These are phyloP conservation scores for Rhinolophus ferrumequinum DNA, from an alignment of 2,113 vertebrate genomes.

Conservation along the genomic window DNA sequence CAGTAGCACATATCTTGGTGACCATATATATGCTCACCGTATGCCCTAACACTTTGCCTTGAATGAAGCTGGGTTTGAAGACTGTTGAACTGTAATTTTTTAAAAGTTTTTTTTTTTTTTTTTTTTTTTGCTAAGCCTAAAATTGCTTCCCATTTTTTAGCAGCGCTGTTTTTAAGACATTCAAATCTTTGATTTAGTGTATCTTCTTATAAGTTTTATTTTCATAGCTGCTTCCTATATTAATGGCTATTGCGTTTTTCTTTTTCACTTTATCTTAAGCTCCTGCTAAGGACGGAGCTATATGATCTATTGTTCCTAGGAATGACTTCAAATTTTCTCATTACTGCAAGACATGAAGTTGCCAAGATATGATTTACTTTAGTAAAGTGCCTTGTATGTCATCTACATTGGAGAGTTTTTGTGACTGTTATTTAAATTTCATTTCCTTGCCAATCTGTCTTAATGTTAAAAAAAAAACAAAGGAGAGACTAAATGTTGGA, in stretches of 20 bases:
- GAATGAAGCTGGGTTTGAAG: neutral
- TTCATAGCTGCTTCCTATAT: constrained; percentile 75
- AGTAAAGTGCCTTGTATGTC: constrained; percentile 78
- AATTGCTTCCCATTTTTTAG: constrained; percentile 36
- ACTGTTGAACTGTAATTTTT: constrained; percentile 3
- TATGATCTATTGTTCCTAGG: constrained; percentile 80
- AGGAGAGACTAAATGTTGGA: constrained; percentile 47
- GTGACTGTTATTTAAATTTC: constrained; percentile 81
- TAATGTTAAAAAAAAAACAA: constrained; percentile 76
- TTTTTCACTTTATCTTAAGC: constrained; percentile 69
- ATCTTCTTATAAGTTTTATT: constrained; percentile 68
- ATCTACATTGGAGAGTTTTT: constrained; percentile 78
- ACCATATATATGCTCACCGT: neutral
- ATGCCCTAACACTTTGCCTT: neutral
- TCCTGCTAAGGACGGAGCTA: constrained; percentile 64
- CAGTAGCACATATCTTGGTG: neutral
- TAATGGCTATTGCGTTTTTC: constrained; percentile 47
- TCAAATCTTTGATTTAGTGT: constrained; percentile 46
- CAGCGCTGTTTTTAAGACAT: constrained; percentile 63
- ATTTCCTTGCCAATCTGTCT: constrained; percentile 74
- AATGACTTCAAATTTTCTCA: constrained; percentile 86
- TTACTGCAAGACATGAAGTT: constrained; percentile 84
- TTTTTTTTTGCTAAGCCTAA: neutral
- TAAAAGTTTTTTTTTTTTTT: neutral
- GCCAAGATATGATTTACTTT: constrained; percentile 83